Evolutionary conservation across 2,113 vertebrate species (phyloP).

Genomic region (Brachypodius melanocephalos): DNA sequence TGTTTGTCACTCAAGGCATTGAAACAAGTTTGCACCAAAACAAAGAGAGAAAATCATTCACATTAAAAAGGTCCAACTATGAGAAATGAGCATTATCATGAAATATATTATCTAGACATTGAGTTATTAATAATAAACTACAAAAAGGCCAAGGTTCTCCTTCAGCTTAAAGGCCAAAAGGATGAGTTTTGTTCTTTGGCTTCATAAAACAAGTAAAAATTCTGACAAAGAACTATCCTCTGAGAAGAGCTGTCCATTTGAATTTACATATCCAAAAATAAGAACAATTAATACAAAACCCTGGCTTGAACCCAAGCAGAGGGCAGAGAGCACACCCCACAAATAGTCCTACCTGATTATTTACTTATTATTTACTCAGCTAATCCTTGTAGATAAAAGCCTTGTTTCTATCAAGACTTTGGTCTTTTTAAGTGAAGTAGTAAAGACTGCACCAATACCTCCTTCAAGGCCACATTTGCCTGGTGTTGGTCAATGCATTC

Average conservation of each 20-base stretch:
- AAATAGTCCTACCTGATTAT: not conserved
- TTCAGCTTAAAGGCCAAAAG: not conserved
- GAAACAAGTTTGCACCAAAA: not conserved
- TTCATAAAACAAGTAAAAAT: not conserved
- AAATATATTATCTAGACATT: not conserved
- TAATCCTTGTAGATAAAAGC: not conserved
- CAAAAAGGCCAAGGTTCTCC: not conserved
- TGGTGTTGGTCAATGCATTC: slow-evolving; percentile 68
- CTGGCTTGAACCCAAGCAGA: not conserved
- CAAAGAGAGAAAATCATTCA: not conserved
- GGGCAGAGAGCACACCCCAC: not conserved
- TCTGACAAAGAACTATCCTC: not conserved
- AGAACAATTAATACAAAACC: not conserved
- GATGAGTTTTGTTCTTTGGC: not conserved
- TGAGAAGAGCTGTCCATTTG: not conserved
- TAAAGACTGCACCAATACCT: slow-evolving; percentile 47
- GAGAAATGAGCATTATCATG: not conserved
- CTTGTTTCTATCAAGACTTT: not conserved
- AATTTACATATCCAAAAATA: not conserved
- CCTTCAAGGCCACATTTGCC: slow-evolving; percentile 59
- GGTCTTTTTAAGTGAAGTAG: not conserved
- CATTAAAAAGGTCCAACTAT: not conserved
- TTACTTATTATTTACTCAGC: not conserved
- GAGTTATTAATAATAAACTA: not conserved
- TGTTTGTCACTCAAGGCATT: not conserved